Evolutionary conservation across 2,888 invertebrate genomes (phyloP), one percentile per base, ranked within the genome.

Genomic region (Scaptomyza caliginosa): DNA sequence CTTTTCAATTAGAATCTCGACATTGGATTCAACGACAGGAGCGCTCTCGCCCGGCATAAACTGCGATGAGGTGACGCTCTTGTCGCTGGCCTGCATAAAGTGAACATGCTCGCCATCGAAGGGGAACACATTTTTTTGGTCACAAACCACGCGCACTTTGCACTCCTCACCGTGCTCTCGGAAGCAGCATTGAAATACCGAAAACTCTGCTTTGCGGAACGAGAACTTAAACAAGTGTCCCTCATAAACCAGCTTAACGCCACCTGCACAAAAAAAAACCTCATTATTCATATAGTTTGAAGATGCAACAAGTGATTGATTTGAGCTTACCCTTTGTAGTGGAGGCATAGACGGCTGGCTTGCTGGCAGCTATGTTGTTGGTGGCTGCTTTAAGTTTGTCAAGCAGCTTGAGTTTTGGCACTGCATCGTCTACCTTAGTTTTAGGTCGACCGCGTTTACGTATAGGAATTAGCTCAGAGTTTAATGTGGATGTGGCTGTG

Each of bases 111-210:
- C 89, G 5, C 89, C 88, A 48, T 89, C 89, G 5, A 91, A 65
- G 8, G 88, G 90, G 49, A 88, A 91, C 0, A 90, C 90, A 1
- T 86, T 80, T 30, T 90, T 90, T 34, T 89, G 88, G 60, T 90
- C 88, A 36, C 89, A 86, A 2, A 91, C 88, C 3, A 91, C 88
- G 5, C 90, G 89, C 26, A 89, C 88, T 52, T 78, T 74, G 58
- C 91, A 91, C 62, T 91, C 88, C 23, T 89, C 89, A 19, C 86
- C 90, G 28, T 88, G 90, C 48, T 90, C 90, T 13, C 90, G 84
- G 66, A 89, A 90, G 49, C 90, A 90, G 67, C 91, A 91, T 51
- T 90, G 90, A 70, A 91, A 90, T 21, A 91, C 89, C 10, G 89
- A 88, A 46, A 74, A 90, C 26, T 85, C 81, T 10, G 86, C 87